Percentiles rank a stretch among this genome's conserved stretches.
Evolutionary conservation across 2,113 vertebrate genomes (phyloP).

Genomic region (Carollia perspicillata): DNA sequence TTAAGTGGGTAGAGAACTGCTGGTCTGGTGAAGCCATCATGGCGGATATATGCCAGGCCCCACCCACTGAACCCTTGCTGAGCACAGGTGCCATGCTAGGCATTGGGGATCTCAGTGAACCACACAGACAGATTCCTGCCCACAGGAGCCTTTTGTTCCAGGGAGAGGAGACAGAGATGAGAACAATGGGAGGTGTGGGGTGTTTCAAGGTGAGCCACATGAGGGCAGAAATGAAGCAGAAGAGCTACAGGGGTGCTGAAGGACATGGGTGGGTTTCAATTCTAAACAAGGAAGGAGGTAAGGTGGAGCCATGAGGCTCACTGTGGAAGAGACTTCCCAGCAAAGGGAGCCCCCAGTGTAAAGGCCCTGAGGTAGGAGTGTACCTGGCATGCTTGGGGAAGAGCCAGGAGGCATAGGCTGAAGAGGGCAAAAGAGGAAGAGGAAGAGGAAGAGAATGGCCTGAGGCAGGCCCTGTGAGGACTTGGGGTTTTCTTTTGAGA

Average conservation of each 20-base stretch:
- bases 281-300: not conserved
- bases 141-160: not conserved
- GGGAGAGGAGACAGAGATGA: not conserved
- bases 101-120: not conserved
- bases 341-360: not conserved
- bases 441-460: not conserved
- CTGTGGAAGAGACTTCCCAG: not conserved
- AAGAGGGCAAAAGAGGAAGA: not conserved
- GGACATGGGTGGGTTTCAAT: not conserved
- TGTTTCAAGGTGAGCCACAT: not conserved
- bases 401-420: not conserved
- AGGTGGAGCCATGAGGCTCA: not conserved
- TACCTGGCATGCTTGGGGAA: not conserved
- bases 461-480: not conserved
- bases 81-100: not conserved
- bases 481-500: not conserved
- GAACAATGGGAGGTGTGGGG: not conserved
- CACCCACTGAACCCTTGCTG: not conserved
- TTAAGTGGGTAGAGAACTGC: not conserved
- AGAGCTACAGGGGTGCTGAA: not conserved
- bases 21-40: not conserved
- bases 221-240: not conserved
- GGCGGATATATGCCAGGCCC: not conserved
- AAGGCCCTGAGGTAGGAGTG: not conserved
- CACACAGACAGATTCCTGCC: not conserved